Percentiles rank a stretch among this genome's conserved stretches.
phyloP scores from a whole-genome alignment of 1,140 invertebrate species.

The Cecropterus lyciades region DNA sequence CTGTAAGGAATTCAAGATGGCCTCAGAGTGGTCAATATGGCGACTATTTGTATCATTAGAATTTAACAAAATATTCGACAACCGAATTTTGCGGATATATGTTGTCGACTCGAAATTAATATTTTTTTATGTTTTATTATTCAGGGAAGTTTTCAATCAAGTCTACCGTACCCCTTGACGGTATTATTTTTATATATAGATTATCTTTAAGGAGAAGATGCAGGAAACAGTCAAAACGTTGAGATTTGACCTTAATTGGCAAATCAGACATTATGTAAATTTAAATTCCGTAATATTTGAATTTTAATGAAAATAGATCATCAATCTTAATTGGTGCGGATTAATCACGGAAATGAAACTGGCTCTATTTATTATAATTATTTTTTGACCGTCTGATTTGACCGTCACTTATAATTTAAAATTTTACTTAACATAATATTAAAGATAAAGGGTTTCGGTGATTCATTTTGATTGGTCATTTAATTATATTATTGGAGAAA shows the following conservation, averaged over 20 bases:
- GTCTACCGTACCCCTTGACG: no score
- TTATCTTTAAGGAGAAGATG: background rate
- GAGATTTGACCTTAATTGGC: conserved; percentile 3
- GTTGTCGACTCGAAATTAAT: no score
- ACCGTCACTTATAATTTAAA: background rate
- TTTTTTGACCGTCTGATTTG: background rate
- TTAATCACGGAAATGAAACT: conserved; percentile 5
- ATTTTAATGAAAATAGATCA: conserved; percentile 6
- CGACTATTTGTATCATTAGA: no score
- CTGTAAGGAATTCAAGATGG: no score
- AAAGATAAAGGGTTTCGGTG: background rate
- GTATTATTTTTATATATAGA: no score
- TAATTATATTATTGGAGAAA: no score
- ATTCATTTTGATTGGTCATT: background rate
- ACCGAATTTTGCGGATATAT: no score
- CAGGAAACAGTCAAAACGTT: background rate
- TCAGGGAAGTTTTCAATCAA: no score
- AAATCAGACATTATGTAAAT: conserved; percentile 3
- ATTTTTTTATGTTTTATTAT: no score
- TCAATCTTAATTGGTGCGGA: conserved; percentile 1
- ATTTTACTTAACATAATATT: background rate
- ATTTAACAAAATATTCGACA: no score
- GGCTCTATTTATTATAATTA: conserved; percentile 9
- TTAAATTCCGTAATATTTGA: conserved; percentile 1
- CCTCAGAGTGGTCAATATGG: no score